phyloP scores from a whole-genome alignment of 2,797 vertebrate species.

The Yasuhikotakia modesta region DNA sequence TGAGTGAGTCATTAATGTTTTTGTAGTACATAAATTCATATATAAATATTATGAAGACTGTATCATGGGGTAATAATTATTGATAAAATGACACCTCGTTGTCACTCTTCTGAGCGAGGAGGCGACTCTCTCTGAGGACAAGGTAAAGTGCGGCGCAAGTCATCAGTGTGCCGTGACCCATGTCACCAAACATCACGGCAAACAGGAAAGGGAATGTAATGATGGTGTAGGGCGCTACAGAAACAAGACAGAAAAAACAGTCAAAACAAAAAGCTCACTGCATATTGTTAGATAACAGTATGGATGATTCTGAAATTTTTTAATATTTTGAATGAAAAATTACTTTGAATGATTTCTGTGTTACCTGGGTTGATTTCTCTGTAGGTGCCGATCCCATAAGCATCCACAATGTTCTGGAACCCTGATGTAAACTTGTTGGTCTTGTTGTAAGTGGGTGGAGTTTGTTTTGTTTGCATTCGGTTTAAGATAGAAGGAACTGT shows the following conservation, averaged over 20 bases:
- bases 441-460: slow-evolving; percentile 96
- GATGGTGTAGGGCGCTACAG: slow-evolving; percentile 91
- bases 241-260: slow-evolving; percentile 44
- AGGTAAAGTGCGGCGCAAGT: slow-evolving; percentile 92
- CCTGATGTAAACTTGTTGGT: slow-evolving; percentile 97
- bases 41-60: not conserved
- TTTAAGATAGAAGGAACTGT: slow-evolving; percentile 97
- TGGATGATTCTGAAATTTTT: too few species aligned
- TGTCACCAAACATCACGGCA: slow-evolving; percentile 98
- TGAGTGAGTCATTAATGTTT: too few species aligned
- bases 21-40: too few species aligned
- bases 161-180: slow-evolving; percentile 93
- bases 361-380: slow-evolving; percentile 97
- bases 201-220: slow-evolving; percentile 98
- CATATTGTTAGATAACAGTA: not conserved
- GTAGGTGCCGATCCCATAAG: slow-evolving; percentile 95
- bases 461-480: slow-evolving; percentile 98
- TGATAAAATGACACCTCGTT: slow-evolving; percentile 84
- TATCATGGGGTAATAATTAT: not conserved
- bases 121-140: slow-evolving; percentile 90
- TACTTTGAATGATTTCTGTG: not conserved
- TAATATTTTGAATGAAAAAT: not conserved
- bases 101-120: slow-evolving; percentile 92
- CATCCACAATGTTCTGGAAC: slow-evolving; percentile 97
- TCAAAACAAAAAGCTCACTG: not conserved